Evolutionary conservation across 2,888 invertebrate genomes (phyloP).

Genomic region (Petrolisthes cinctipes): DNA sequence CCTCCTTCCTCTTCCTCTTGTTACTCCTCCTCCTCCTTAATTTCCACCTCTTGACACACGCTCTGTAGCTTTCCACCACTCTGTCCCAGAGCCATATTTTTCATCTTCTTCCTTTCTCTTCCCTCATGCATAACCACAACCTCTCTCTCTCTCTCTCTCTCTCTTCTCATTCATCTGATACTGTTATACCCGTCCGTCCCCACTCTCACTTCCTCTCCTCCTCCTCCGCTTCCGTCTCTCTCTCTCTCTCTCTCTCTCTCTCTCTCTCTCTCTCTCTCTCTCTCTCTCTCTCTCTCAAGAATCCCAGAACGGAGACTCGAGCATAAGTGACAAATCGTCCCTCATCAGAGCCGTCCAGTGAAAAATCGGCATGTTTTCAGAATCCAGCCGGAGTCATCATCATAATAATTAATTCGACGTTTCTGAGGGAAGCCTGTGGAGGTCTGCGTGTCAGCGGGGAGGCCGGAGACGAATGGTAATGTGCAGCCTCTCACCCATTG

Average conservation of each 20-base stretch:
- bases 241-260: not conserved
- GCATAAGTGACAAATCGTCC: slow-evolving; percentile 18
- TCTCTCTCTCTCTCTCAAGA: not conserved
- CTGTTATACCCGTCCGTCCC: not conserved
- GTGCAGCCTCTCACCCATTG: not conserved
- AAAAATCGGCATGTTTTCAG: slow-evolving; percentile 21
- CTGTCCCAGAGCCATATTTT: not conserved
- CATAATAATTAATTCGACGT: slow-evolving; percentile 37
- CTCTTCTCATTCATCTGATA: not conserved
- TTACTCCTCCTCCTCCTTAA: not conserved
- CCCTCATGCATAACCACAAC: not conserved
- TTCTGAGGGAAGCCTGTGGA: slow-evolving; percentile 7
- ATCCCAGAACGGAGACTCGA: not conserved
- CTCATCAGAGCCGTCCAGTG: slow-evolving; percentile 17
- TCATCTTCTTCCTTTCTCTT: not conserved
- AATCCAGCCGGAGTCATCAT: slow-evolving; percentile 28
- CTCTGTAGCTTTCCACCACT: not conserved
- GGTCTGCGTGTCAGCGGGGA: slow-evolving; percentile 14
- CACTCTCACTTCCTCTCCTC: not conserved
- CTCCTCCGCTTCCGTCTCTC: not conserved
- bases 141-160: slow-evolving; percentile 5
- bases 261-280: not conserved
- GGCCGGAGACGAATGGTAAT: slow-evolving; percentile 26
- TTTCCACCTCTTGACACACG: not conserved
- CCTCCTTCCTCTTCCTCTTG: not conserved